Conservation (phyloP, 2,797 vertebrate species). For the Macropus fuliginosus region DNA sequence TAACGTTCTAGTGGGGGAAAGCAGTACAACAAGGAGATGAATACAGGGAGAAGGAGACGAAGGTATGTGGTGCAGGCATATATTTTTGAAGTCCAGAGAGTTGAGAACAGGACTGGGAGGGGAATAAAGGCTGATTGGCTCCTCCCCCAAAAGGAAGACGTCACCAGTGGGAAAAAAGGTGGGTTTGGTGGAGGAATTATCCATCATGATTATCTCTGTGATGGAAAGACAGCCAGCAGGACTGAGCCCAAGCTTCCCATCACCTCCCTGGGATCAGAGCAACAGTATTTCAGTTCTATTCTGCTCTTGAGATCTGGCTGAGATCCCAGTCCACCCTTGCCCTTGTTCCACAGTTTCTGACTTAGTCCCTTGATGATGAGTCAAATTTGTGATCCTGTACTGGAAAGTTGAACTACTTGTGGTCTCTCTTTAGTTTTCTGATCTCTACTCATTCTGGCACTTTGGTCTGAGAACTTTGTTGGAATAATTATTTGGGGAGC, state of each 20-base stretch:
- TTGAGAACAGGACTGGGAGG: background rate
- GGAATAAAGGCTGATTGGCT: background rate
- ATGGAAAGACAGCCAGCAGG: background rate
- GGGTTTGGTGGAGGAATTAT: background rate
- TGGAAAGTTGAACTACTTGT: background rate
- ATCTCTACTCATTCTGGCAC: background rate
- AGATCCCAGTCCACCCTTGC: background rate
- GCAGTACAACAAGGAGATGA: background rate
- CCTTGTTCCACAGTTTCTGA: background rate
- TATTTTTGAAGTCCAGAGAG: background rate
- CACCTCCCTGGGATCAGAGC: background rate
- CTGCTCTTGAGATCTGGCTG: background rate
- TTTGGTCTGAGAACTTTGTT: background rate
- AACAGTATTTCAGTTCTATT: background rate
- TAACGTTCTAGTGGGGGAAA: background rate
- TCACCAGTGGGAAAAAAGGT: background rate
- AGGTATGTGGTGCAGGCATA: background rate
- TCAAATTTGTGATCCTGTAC: background rate
- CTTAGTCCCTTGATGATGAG: background rate
- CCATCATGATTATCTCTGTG: background rate
- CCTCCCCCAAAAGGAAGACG: background rate
- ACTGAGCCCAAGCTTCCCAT: background rate
- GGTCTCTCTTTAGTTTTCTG: background rate
- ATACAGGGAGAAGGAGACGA: background rate
- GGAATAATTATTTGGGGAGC: background rate